Percentiles rank a stretch among this genome's conserved stretches.
Conservation (phyloP, 2,113 vertebrate genomes). For the Azemiops feae region DNA sequence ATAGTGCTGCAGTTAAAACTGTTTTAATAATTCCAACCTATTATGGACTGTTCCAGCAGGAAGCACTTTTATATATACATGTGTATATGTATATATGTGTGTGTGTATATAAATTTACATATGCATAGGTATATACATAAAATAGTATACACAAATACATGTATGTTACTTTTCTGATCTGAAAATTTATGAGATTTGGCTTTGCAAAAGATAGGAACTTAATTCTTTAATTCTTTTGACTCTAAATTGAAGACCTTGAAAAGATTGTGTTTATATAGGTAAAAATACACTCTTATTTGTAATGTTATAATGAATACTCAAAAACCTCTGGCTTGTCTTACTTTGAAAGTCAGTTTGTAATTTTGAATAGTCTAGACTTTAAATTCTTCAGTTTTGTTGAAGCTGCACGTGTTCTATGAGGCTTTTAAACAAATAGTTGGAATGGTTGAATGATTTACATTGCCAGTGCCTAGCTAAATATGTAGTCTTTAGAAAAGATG, state of each 20-base stretch:
- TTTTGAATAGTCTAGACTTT: constrained; percentile 67
- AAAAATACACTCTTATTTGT: constrained; percentile 35
- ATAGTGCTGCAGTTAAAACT: neutral
- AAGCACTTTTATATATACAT: neutral
- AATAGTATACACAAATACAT: neutral
- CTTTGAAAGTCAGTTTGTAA: constrained; percentile 65
- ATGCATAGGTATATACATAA: too few species aligned
- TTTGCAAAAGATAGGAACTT: neutral
- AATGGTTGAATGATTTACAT: constrained; percentile 81
- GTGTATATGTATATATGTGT: too few species aligned
- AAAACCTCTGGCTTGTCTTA: constrained; percentile 56
- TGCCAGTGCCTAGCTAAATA: constrained; percentile 78
- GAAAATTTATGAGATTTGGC: neutral
- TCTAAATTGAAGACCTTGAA: neutral
- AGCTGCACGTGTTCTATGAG: constrained; percentile 72
- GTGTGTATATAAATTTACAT: too few species aligned
- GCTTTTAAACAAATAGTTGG: constrained; percentile 80
- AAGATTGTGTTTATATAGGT: constrained; percentile 33
- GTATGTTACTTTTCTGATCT: neutral
- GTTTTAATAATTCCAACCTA: neutral
- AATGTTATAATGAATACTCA: constrained; percentile 28
- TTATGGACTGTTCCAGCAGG: neutral
- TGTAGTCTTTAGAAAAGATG: constrained; percentile 79
- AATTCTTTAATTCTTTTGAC: neutral
- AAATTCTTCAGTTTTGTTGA: constrained; percentile 71